phyloP scores from a whole-genome alignment of 2,888 invertebrate genomes.

The Monopis laevigella region DNA sequence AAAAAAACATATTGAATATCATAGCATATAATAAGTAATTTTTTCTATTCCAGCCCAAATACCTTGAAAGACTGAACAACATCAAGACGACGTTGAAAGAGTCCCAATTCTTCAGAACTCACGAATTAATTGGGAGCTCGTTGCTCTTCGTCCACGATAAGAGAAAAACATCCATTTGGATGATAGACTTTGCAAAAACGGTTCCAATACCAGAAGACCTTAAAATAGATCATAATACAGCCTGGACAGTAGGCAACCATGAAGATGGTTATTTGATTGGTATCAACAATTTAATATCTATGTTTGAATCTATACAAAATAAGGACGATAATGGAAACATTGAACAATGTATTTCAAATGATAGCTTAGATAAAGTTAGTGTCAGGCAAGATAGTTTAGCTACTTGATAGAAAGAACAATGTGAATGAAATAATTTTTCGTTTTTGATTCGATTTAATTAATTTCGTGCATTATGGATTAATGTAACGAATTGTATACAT shows the following conservation, averaged over 20 bases:
- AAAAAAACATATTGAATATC: not conserved
- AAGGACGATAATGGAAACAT: constrained; percentile 52
- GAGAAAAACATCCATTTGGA: constrained; percentile 89
- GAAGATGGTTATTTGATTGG: constrained; percentile 97
- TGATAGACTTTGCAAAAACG: constrained; percentile 98
- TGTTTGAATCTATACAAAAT: constrained; percentile 74
- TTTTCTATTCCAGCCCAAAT: constrained; percentile 73
- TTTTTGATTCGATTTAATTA: too few relatives aligned
- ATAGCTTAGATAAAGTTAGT: constrained; percentile 40
- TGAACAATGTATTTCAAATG: constrained; percentile 40
- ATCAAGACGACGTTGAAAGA: constrained; percentile 84
- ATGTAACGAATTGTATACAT: too few relatives aligned
- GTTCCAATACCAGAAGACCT: constrained; percentile 79
- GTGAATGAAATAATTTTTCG: too few relatives aligned
- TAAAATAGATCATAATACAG: constrained; percentile 79
- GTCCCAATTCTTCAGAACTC: constrained; percentile 90
- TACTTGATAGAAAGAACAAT: constrained; percentile 34
- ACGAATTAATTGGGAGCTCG: constrained; percentile 96
- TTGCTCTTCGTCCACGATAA: constrained; percentile 94
- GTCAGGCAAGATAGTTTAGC: constrained; percentile 48
- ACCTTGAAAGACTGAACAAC: constrained; percentile 84
- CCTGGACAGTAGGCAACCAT: constrained; percentile 95
- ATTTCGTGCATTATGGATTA: too few relatives aligned
- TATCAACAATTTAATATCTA: constrained; percentile 87
- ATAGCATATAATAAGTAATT: not conserved